phyloP scores from a whole-genome alignment of 2,113 vertebrate species.

The Dipodomys ordii region DNA sequence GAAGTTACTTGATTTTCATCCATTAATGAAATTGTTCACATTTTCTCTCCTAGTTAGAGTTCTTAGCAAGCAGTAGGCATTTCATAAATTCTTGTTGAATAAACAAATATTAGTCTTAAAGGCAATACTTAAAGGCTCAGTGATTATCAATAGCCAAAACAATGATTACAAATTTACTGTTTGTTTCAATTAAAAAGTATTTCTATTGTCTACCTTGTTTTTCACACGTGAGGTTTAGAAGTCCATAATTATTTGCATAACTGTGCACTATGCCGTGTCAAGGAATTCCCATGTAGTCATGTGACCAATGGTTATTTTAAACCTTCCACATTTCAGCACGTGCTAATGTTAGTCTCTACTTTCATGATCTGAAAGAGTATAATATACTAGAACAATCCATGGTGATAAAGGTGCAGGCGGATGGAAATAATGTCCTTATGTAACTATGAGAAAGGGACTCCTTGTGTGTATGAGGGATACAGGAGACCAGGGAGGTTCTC shows the following conservation, averaged over 20 bases:
- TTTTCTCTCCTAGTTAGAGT: neutral
- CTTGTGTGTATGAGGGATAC: neutral
- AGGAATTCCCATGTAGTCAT: neutral
- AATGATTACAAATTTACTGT: slow-evolving; percentile 5
- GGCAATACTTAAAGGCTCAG: neutral
- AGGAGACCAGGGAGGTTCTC: neutral
- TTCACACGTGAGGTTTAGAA: neutral
- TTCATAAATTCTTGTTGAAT: slow-evolving; percentile 17
- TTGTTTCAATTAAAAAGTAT: slow-evolving; percentile 36
- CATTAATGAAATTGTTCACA: neutral
- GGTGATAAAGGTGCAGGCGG: neutral
- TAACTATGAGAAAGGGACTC: neutral
- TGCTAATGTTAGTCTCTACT: neutral
- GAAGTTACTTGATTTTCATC: slow-evolving; percentile 39
- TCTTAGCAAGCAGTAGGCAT: neutral
- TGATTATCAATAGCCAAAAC: neutral
- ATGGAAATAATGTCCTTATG: neutral
- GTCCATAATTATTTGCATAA: slow-evolving; percentile 18
- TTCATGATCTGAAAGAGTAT: slow-evolving; percentile 37
- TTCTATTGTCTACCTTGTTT: slow-evolving; percentile 18
- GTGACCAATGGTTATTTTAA: slow-evolving; percentile 54
- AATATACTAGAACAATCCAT: slow-evolving; percentile 9
- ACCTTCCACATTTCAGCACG: slow-evolving; percentile 35
- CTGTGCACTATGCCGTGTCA: neutral
- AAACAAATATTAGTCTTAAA: neutral